Percentiles rank a stretch among this genome's conserved stretches.
Evolutionary conservation across 2,113 vertebrate species (phyloP).

Genomic region (Corydoras maculifer): DNA sequence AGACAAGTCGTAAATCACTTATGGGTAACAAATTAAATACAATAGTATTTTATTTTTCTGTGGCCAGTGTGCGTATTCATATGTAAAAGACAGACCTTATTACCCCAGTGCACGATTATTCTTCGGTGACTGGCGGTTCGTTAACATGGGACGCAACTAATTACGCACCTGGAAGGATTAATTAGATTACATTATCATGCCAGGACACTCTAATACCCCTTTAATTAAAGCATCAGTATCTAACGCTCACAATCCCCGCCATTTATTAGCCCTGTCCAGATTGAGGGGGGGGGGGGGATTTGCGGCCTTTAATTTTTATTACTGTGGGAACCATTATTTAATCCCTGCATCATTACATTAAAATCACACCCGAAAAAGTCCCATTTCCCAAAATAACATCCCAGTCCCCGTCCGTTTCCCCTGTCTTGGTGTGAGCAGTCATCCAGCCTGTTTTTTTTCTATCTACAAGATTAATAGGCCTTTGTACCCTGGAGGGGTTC

Average conservation of each 20-base stretch:
- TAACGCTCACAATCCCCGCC: constrained; percentile 19
- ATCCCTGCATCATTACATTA: not conserved
- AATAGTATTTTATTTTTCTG: constrained; percentile 5
- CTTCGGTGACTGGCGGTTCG: constrained; percentile 16
- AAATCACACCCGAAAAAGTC: too few relatives aligned
- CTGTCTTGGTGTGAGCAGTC: too few relatives aligned
- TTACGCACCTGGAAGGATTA: constrained; percentile 49
- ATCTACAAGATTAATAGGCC: too few relatives aligned
- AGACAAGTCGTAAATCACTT: constrained; percentile 17
- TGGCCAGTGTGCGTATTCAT: not conserved
- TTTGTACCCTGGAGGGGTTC: too few relatives aligned
- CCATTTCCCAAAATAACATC: too few relatives aligned
- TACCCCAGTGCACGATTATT: not conserved
- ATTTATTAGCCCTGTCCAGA: constrained; percentile 29
- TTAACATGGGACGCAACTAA: constrained; percentile 36
- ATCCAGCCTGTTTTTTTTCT: too few relatives aligned
- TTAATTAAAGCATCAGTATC: constrained; percentile 46
- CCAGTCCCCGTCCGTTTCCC: too few relatives aligned
- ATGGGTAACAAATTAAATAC: constrained; percentile 3
- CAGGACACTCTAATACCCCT: constrained; percentile 40
- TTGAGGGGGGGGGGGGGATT: not conserved
- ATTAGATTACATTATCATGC: constrained; percentile 41
- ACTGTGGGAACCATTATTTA: not conserved
- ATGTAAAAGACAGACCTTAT: not conserved
- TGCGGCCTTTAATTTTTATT: not conserved